Base-by-base conservation (phyloP, 2,113 vertebrate genomes). In the Spea multiplicata region DNA sequence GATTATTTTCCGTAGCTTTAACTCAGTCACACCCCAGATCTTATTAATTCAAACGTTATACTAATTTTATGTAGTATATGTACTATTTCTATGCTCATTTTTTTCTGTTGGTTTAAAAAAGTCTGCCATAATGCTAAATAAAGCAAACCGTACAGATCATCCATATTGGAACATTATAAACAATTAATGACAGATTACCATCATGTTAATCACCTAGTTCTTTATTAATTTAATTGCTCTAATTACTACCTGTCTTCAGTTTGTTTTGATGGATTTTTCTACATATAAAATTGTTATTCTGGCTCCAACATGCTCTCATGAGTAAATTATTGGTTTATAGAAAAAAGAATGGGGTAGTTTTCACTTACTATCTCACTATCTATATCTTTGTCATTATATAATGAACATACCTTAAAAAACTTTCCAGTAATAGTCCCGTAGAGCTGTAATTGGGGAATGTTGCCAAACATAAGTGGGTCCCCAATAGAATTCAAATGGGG, bases 201-300 rank as follows among this genome's bases (percentile, higher is more conserved):
- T 48, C 50, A 69, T 16, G 57, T 69, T 66, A 52, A 48, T 69
- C 44, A 69, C 52, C 30, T 8, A 45, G 8, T 6, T 66, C 65
- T 45, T 17, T 69, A 69, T 48, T 5, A 66, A 50, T 69, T 61
- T 68, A 76, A 76, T 76, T 69, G 75, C 46, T 76, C 69, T 57
- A 76, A 69, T 76, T 76, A 76, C 45, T 59, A 59, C 48, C 75
- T 61, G 52, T 59, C 7, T 65, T 75, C 7, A 48, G 8, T 50
- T 17, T 66, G 66, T 75, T 64, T 13, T 48, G 49, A 67, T 67
- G 75, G 17, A 47, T 76, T 59, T 44, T 65, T 46, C 5, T 48
- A 59, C 12, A 69, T 57, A 69, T 49, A 47, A 75, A 68, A 69
- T 68, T 7, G 61, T 68, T 59, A 48, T 48, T 69, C 65, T 14